These are phyloP conservation scores for Toxotes jaculatrix DNA, from an alignment of 2,113 vertebrate genomes.

Conservation along the genomic window DNA sequence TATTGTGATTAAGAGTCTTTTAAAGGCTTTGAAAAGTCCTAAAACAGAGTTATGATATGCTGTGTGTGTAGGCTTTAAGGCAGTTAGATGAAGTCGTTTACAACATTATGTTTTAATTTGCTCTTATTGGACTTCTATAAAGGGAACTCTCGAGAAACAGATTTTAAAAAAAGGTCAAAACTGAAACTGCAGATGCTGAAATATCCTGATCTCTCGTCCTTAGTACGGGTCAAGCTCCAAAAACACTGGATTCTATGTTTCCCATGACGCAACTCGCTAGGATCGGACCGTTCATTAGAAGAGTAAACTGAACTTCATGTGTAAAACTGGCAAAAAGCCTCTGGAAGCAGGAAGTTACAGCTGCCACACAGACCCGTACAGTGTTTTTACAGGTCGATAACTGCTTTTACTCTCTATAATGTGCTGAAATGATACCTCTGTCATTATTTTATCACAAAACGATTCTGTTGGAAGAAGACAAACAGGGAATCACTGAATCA, in stretches of 20 bases:
- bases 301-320: not conserved
- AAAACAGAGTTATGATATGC: not conserved
- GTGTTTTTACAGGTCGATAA: not conserved
- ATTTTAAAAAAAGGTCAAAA: not conserved
- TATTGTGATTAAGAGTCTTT: not conserved
- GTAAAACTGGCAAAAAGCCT: not conserved
- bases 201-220: not conserved
- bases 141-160: too few species aligned
- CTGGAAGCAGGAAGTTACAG: not conserved
- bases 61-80: too few species aligned
- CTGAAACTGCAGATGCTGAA: not conserved
- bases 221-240: not conserved
- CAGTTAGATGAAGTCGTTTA: not conserved
- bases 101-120: not conserved
- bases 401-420: not conserved
- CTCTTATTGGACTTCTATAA: not conserved
- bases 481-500: conserved; percentile 38
- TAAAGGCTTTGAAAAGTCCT: not conserved
- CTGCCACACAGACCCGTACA: too few species aligned
- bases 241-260: not conserved
- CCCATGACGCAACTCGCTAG: conserved; percentile 6
- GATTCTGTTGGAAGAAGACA: conserved; percentile 7
- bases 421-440: not conserved
- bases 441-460: conserved; percentile 33
- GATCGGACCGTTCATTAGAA: too few species aligned